Base-by-base conservation (phyloP, 2,113 vertebrate species). In the Limanda limanda region DNA sequence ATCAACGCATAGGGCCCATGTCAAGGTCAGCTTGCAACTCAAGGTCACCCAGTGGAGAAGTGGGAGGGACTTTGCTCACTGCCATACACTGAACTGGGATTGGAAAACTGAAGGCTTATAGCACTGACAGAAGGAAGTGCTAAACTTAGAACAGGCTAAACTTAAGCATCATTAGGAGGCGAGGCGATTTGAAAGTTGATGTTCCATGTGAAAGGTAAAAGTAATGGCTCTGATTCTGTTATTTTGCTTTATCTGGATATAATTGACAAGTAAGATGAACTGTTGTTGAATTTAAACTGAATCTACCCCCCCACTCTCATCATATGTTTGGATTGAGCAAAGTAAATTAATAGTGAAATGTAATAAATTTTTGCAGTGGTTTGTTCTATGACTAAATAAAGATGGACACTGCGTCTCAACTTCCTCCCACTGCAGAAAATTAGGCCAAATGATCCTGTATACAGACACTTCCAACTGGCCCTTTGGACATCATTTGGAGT, bases 1-100 rank as follows among this genome's bases (percentile, higher is more conserved):
- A 86, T 90, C 78, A 71, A 51, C 20, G 2, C 0, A 62, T 61
- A 15, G 61, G 62, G 20, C 13, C 21, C 65, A 35, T 0, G 23
- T 59, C 17, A 64, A 81, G 78, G 78, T 87, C 78, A 67, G 59
- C 42, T 20, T 58, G 25, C 55, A 21, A 14, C 40, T 56, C n/a
- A 37, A 79, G 75, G 89, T 85, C 57, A 57, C 3, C 9, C 3
- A 17, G 0, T 7, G 1, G 23, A 52, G 0, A 3, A 0, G 14
- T 2, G 62, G 56, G 47, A n/a, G 24, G 6, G 17, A 5, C 31
- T 57, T 31, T 5, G 25, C 0, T 0, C 3, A 14, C 10, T 13
- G 3, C 35, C 3, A 2, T 12, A 5, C 14, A 4, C 42, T 42
- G 27, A 58, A 24, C 27, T 8, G 2, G 18, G 47, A 31, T 14